Evolutionary conservation across 2,113 vertebrate species (phyloP).

Genomic region (Ceyx melanurus): DNA sequence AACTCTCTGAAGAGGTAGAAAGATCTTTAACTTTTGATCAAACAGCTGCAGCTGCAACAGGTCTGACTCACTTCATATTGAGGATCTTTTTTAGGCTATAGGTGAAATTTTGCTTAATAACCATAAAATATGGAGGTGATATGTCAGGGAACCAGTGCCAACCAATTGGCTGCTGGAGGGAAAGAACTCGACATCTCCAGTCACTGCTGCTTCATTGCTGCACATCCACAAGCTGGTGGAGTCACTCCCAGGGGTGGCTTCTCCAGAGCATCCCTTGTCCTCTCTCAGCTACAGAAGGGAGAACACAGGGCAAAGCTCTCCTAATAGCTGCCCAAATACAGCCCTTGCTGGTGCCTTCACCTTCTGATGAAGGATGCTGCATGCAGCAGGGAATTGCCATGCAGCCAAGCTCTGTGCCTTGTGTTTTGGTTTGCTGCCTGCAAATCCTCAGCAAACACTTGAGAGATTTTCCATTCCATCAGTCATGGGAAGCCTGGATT

Average conservation of each 20-base stretch:
- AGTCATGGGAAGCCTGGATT: background rate
- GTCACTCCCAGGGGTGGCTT: background rate
- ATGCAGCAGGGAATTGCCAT: conserved; percentile 22
- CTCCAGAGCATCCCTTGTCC: background rate
- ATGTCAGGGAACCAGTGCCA: background rate
- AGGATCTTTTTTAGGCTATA: background rate
- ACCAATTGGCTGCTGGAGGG: background rate
- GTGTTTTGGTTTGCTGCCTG: conserved; percentile 54
- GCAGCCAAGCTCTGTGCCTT: conserved; percentile 6
- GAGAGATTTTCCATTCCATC: conserved; percentile 21
- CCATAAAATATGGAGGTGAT: background rate
- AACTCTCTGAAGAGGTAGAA: background rate
- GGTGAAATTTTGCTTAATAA: background rate
- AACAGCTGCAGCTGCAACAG: background rate
- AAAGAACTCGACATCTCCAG: background rate
- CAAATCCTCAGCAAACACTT: conserved; percentile 45
- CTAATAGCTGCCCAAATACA: background rate
- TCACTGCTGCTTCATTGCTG: background rate
- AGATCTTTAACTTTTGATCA: background rate
- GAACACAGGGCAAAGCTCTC: background rate
- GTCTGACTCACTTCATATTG: background rate
- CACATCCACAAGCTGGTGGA: background rate
- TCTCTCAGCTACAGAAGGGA: background rate
- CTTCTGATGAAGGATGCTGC: conserved; percentile 7
- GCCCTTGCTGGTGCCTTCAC: background rate